phyloP scores from a whole-genome alignment of 2,113 vertebrate genomes.

The Theristicus caerulescens region DNA sequence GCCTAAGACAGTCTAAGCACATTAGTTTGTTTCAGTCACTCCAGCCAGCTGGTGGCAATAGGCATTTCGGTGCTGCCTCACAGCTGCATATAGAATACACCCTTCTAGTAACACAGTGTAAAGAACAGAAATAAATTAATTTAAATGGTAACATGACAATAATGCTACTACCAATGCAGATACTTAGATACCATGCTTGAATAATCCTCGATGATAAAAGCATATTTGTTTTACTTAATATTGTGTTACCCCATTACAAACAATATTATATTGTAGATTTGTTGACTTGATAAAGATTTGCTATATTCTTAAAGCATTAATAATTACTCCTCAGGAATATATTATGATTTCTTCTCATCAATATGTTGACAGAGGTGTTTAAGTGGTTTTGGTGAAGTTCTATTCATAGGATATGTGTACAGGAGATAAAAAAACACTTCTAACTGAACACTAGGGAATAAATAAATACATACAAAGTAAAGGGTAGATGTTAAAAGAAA shows the following conservation, averaged over 20 bases:
- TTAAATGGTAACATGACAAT: background rate
- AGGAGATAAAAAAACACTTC: background rate
- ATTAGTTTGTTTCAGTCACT: background rate
- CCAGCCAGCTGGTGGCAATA: background rate
- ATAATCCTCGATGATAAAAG: background rate
- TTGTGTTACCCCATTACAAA: background rate
- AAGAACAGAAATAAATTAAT: background rate
- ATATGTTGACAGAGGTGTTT: background rate
- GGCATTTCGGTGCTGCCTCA: background rate
- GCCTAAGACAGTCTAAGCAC: background rate
- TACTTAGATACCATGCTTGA: background rate
- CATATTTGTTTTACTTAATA: background rate
- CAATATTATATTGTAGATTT: background rate
- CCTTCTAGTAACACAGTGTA: background rate
- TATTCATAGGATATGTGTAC: background rate
- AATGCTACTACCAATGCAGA: background rate
- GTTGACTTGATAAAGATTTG: background rate
- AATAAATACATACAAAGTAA: background rate
- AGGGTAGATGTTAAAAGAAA: background rate
- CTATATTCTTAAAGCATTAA: background rate
- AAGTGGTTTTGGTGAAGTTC: background rate
- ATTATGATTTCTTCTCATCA: background rate
- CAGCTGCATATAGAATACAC: background rate
- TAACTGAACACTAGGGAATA: background rate
- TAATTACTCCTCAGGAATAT: background rate